Evolutionary conservation across 1,140 invertebrate species (phyloP).

Genomic region (Tetraneura akinire): DNA sequence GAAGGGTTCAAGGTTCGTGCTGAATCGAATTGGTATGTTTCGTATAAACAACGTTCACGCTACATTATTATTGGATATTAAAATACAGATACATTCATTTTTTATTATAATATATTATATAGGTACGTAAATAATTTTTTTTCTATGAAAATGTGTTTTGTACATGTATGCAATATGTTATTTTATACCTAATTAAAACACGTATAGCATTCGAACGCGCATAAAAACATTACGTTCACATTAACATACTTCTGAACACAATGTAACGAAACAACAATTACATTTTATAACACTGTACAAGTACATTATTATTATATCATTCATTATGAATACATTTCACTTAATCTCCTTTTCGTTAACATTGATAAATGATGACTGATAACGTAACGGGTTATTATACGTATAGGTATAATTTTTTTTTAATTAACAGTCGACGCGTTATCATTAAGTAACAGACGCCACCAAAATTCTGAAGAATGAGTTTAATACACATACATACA

Average conservation of each 20-base stretch:
- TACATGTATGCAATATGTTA: no score
- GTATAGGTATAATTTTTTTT: no score
- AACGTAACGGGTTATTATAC: neutral
- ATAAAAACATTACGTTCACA: no score
- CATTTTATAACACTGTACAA: no score
- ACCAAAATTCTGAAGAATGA: neutral
- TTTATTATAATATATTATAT: neutral
- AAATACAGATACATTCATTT: neutral
- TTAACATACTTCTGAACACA: no score
- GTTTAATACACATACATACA: no score
- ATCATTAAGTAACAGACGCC: neutral
- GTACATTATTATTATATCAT: neutral
- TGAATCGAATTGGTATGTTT: constrained; percentile 31
- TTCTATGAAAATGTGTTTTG: no score
- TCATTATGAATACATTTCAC: neutral
- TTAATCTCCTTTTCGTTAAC: neutral
- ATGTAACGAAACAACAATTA: no score
- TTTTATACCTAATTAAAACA: no score
- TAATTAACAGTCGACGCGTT: neutral
- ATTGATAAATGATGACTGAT: neutral
- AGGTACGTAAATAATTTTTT: neutral
- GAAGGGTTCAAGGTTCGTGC: neutral
- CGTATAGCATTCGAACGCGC: no score
- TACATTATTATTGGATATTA: neutral
- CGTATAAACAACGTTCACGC: neutral